Percentiles rank a stretch among this genome's conserved stretches.
phyloP scores from a whole-genome alignment of 2,888 invertebrate species.

The Morpho deidamia region DNA sequence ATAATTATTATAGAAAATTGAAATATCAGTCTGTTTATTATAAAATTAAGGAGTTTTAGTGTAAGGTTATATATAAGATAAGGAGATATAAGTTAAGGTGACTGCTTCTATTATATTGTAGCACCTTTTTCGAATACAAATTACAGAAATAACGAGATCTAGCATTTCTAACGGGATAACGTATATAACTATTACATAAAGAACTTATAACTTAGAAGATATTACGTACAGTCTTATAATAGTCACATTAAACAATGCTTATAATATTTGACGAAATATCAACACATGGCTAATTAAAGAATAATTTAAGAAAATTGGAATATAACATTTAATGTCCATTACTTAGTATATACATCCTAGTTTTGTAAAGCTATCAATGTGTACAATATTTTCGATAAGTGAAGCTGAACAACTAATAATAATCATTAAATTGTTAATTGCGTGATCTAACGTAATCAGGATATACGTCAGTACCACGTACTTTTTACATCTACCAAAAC shows the following conservation, averaged over 20 bases:
- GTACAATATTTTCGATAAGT: conserved; percentile 1
- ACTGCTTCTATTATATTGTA: conserved; percentile 21
- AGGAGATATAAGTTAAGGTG: conserved; percentile 17
- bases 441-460: conserved; percentile 29
- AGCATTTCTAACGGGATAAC: conserved; percentile 52
- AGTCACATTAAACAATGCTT: conserved; percentile 47
- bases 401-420: no score
- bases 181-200: conserved; percentile 26
- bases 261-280: conserved; percentile 18
- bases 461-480: conserved; percentile 32
- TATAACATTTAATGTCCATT: conserved; percentile 11
- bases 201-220: conserved; percentile 19
- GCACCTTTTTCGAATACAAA: conserved; percentile 35
- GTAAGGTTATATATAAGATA: conserved; percentile 11
- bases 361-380: conserved; percentile 21
- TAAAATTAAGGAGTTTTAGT: conserved; percentile 17
- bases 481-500: conserved; percentile 28
- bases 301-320: conserved; percentile 13
- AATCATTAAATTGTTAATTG: conserved; percentile 18
- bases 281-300: conserved; percentile 9
- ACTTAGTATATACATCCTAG: conserved; percentile 21
- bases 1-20: conserved; percentile 32
- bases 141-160: conserved; percentile 66
- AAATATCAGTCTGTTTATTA: conserved; percentile 50
- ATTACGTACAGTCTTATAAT: conserved; percentile 65